A percentile compares a stretch with the other conserved stretches of the same genome.
phyloP scores from a whole-genome alignment of 2,797 vertebrate genomes.

The Ammospiza maritima region DNA sequence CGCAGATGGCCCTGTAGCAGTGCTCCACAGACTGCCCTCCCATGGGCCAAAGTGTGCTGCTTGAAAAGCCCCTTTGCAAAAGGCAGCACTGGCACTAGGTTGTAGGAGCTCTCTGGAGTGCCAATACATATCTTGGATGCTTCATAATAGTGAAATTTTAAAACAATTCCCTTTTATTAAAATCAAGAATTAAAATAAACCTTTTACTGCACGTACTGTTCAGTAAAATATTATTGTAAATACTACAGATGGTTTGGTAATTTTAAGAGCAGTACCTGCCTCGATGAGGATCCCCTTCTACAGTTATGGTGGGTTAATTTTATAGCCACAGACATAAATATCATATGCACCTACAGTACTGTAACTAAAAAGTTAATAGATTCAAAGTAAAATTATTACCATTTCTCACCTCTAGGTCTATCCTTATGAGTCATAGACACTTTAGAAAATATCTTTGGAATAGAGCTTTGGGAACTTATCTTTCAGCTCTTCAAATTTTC shows the following conservation, averaged over 20 bases:
- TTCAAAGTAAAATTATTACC: neutral
- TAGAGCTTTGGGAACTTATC: neutral
- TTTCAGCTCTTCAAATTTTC: neutral
- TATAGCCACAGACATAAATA: neutral
- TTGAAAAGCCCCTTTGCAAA: neutral
- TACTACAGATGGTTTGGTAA: neutral
- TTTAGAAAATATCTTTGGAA: neutral
- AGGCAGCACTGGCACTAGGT: neutral
- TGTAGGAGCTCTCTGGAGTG: neutral
- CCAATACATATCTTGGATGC: neutral
- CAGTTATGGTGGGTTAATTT: neutral
- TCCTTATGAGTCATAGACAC: neutral
- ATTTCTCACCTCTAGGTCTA: neutral
- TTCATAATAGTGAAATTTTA: neutral
- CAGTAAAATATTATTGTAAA: neutral
- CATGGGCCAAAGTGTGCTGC: neutral
- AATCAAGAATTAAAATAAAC: neutral
- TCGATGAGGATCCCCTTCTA: neutral
- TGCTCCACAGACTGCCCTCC: neutral
- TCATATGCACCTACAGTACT: neutral
- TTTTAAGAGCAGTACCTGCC: neutral
- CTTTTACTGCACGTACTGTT: neutral
- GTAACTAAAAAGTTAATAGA: neutral
- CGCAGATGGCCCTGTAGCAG: constrained; percentile 17
- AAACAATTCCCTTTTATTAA: neutral